phyloP scores from a whole-genome alignment of 1,140 invertebrate species.

The Limonius californicus region DNA sequence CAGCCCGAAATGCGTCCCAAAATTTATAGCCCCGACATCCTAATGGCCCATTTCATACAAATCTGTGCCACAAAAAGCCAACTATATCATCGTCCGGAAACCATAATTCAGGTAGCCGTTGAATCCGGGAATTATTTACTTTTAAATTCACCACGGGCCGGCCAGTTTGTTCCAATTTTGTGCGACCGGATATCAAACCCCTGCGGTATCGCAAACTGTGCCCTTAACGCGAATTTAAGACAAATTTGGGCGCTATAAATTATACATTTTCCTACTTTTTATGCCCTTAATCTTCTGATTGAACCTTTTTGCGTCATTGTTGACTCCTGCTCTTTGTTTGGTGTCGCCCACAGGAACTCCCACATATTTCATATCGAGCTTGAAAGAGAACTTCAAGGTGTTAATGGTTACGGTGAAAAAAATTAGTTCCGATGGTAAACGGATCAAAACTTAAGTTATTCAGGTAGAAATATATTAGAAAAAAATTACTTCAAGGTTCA shows the following conservation, averaged over 20 bases:
- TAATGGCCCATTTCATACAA: slow-evolving; percentile 3
- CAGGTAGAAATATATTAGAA: too few relatives aligned
- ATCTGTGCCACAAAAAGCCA: neutral
- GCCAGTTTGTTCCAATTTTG: slow-evolving; percentile 9
- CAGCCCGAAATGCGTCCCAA: neutral
- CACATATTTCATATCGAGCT: slow-evolving; percentile 19
- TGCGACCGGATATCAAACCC: slow-evolving; percentile 19
- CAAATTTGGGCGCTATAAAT: slow-evolving; percentile 10
- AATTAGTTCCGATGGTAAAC: too few relatives aligned
- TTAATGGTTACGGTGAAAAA: too few relatives aligned
- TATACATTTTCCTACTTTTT: slow-evolving; percentile 13
- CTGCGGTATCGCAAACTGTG: neutral
- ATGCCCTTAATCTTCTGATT: too few relatives aligned
- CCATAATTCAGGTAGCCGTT: slow-evolving; percentile 21
- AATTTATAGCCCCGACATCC: neutral
- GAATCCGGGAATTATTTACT: slow-evolving; percentile 13
- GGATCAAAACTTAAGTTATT: too few relatives aligned
- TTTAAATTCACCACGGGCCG: slow-evolving; percentile 19
- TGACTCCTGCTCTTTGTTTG: slow-evolving; percentile 15
- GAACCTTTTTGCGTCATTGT: slow-evolving; percentile 6
- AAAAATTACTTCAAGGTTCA: too few relatives aligned
- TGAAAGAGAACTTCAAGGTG: neutral
- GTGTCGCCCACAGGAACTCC: slow-evolving; percentile 19
- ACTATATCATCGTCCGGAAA: slow-evolving; percentile 16
- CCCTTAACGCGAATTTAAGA: neutral